Conservation (phyloP, 1,140 invertebrate genomes). For the Ips nitidus region DNA sequence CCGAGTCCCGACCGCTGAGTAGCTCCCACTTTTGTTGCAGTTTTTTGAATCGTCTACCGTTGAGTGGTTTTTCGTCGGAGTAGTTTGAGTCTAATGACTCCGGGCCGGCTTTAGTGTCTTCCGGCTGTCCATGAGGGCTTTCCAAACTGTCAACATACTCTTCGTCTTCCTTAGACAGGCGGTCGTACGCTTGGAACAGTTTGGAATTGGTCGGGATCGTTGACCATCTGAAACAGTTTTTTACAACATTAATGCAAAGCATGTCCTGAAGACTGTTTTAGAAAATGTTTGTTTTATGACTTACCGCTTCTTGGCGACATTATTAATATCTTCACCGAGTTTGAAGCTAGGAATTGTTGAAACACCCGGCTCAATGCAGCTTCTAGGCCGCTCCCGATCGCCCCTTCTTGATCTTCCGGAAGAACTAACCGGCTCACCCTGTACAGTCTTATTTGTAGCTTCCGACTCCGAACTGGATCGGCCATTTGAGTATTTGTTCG, state of each 20-base stretch:
- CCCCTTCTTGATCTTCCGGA: constrained; percentile 54
- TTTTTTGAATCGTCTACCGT: constrained; percentile 65
- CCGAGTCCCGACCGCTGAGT: constrained; percentile 59
- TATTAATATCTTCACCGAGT: constrained; percentile 59
- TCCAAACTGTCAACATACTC: constrained; percentile 76
- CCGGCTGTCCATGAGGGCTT: constrained; percentile 18
- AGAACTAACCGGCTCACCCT: constrained; percentile 57
- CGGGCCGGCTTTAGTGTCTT: constrained; percentile 40
- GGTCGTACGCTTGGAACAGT: constrained; percentile 70
- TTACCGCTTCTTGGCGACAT: constrained; percentile 62
- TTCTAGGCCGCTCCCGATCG: constrained; percentile 65
- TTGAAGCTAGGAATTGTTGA: constrained; percentile 54
- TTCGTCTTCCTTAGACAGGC: constrained; percentile 65
- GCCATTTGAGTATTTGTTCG: constrained; percentile 59
- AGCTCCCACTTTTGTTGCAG: constrained; percentile 87
- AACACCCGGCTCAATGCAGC: constrained; percentile 63
- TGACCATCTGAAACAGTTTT: constrained; percentile 58
- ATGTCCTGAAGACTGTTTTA: too few species aligned
- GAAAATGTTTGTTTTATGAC: too few species aligned
- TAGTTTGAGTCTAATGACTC: constrained; percentile 49
- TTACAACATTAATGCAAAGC: background rate
- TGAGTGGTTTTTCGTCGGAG: constrained; percentile 51
- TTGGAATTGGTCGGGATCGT: constrained; percentile 70
- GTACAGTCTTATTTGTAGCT: constrained; percentile 44
- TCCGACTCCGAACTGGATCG: constrained; percentile 56